These are phyloP conservation scores for Drosophila repletoides DNA, from an alignment of 1,140 invertebrate genomes.

Conservation along the genomic window DNA sequence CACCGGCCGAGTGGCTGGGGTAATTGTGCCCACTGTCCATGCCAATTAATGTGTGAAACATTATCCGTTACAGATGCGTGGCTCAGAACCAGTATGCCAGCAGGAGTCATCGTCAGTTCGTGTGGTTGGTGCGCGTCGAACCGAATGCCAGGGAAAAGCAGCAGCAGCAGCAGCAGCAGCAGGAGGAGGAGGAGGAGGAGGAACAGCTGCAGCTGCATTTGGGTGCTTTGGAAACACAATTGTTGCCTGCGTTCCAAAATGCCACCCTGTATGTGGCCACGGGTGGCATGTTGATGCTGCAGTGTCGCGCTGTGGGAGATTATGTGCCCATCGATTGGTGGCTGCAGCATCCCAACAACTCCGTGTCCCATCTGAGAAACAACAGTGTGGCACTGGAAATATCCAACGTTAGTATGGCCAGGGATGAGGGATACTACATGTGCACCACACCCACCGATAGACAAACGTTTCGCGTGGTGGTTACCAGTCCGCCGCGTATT, in stretches of 20 bases:
- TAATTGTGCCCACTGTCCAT: constrained; percentile 56
- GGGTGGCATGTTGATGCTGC: constrained; percentile 53
- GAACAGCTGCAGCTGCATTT: constrained; percentile 6
- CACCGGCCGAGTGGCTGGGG: constrained; percentile 32
- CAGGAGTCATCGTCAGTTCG: constrained; percentile 67
- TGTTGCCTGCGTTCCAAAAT: constrained; percentile 72
- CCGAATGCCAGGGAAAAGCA: constrained; percentile 9
- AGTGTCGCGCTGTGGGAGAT: constrained; percentile 59
- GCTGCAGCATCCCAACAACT: constrained; percentile 45
- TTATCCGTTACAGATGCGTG: constrained; percentile 69
- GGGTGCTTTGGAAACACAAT: constrained; percentile 31
- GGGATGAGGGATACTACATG: constrained; percentile 67
- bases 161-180: constrained; percentile 6
- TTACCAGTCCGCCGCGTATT: constrained; percentile 70
- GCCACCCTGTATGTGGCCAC: constrained; percentile 61
- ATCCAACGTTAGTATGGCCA: constrained; percentile 37
- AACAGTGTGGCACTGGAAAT: constrained; percentile 65
- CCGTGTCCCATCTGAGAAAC: constrained; percentile 53
- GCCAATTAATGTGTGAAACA: constrained; percentile 60
- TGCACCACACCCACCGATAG: constrained; percentile 60
- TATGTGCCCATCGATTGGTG: constrained; percentile 72
- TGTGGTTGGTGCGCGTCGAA: constrained; percentile 61
- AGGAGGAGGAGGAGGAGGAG: not conserved
- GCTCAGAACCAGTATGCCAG: constrained; percentile 67
- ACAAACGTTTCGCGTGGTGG: constrained; percentile 69